Evolutionary conservation across 2,113 vertebrate species (phyloP), one percentile per base, ranked within the genome.

Genomic region (Pterocles burchelli): DNA sequence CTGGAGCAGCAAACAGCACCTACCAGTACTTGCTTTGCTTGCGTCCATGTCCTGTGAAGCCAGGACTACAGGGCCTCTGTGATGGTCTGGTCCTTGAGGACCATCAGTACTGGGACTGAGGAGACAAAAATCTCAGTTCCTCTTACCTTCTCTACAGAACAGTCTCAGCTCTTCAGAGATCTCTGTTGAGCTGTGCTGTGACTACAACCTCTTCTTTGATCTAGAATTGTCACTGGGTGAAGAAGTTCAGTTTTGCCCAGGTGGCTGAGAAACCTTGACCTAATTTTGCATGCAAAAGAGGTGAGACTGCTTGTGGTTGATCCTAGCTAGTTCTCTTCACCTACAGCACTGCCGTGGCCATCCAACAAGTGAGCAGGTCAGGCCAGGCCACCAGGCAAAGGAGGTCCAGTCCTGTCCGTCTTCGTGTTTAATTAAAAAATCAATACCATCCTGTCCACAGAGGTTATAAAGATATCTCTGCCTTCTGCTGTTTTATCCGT

Each of bases 341-440:
- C 18, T 38, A 20, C 57, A 41, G 24, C 18, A 21, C 15, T 49
- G 28, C 2, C 24, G 25, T 0, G 3, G 28, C 24, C 36, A 66
- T 61, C 1, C 12, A 48, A 21, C 29, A 67, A n/a, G 10, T 13
- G 59, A 26, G 3, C 49, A 45, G 6, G 19, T 45, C 36, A 49
- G 13, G 3, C 29, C 41, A 58, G 11, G 19, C 13, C n/a, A 33
- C 28, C 8, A 82, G 20, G 15, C 20, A 79, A 38, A 78, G 29
- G 13, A 57, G 13, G 2, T 38, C 9, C 1, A 1, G n/a, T 75
- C 14, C 13, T 62, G 4, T 3, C 3, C 15, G 17, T 67, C 29
- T 66, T 78, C 9, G 25, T 1, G 1, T 17, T 88, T 81, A 36
- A 34, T 54, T 74, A 33, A 41, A 63, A 38, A 65, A 19, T 26